A percentile compares a stretch with the other conserved stretches of the same genome.
phyloP scores from a whole-genome alignment of 1,140 invertebrate species.

The Monochamus saltuarius region DNA sequence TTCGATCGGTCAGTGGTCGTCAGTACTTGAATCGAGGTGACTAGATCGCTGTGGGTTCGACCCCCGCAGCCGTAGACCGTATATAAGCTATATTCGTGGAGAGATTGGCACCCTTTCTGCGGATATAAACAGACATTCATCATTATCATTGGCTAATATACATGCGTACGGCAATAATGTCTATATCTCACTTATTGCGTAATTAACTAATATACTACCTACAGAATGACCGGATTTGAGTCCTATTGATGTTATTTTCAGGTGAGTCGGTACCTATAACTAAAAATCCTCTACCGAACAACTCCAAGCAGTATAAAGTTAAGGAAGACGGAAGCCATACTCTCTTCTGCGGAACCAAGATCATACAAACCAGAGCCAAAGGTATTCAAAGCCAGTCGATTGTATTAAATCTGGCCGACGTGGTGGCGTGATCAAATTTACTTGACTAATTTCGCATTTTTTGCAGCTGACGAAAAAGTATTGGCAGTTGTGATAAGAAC shows the following conservation, averaged over 20 bases:
- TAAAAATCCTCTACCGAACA: conserved; percentile 82
- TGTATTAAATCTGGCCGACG: background rate
- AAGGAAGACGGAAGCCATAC: conserved; percentile 88
- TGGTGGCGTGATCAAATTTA: background rate
- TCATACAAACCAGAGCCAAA: conserved; percentile 94
- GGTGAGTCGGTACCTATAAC: conserved; percentile 89
- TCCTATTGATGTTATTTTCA: conserved; percentile 29
- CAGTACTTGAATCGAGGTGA: no score
- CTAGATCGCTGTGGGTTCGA: no score
- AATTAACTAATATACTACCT: no score
- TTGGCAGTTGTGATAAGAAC: conserved; percentile 71
- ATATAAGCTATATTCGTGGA: no score
- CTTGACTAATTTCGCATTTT: background rate
- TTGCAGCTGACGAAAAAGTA: conserved; percentile 56
- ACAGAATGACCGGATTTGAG: background rate
- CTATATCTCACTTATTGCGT: no score
- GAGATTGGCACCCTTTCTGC: no score
- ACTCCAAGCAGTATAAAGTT: conserved; percentile 66
- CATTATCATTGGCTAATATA: background rate
- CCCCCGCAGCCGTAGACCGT: no score
- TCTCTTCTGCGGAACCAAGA: conserved; percentile 90
- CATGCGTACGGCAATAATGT: no score
- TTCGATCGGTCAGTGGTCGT: background rate
- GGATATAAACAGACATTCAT: background rate
- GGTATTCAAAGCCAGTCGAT: conserved; percentile 51